A percentile compares a stretch with the other conserved stretches of the same genome.
Conservation (phyloP, 2,797 vertebrate species). For the Ciconia nigra region DNA sequence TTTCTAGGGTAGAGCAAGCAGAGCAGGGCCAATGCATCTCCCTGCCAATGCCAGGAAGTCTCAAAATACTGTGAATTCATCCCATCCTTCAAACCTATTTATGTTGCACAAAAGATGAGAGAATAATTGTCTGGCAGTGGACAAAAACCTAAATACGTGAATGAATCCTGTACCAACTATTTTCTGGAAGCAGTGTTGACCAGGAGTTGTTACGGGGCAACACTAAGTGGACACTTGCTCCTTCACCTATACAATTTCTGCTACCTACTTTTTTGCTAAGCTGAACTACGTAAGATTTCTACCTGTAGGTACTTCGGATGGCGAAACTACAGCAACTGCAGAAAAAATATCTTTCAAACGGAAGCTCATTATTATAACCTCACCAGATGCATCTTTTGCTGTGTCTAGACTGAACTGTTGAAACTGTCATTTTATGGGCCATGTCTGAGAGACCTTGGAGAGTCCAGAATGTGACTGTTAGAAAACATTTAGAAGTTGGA, state of each 20-base stretch:
- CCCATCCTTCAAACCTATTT: not conserved
- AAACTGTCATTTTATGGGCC: not conserved
- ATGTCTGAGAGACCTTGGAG: not conserved
- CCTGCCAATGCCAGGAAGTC: not conserved
- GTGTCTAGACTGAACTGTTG: not conserved
- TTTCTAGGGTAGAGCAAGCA: not conserved
- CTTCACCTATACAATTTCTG: not conserved
- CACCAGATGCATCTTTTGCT: not conserved
- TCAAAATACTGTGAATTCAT: not conserved
- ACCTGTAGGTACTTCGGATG: not conserved
- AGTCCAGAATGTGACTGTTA: not conserved
- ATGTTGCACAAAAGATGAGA: not conserved
- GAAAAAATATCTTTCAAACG: not conserved
- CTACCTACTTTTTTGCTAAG: not conserved
- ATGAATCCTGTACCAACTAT: not conserved
- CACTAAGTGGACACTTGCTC: not conserved
- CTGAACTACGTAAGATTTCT: not conserved
- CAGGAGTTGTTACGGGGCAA: not conserved
- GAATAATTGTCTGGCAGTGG: not conserved
- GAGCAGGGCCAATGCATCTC: not conserved
- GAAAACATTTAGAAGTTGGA: not conserved
- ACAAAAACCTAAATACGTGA: not conserved
- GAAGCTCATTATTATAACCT: not conserved
- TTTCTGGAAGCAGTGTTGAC: not conserved
- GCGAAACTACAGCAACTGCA: not conserved